These are phyloP conservation scores for Rhinopomastus cyanomelas DNA, from an alignment of 2,113 vertebrate genomes.

Conservation along the genomic window DNA sequence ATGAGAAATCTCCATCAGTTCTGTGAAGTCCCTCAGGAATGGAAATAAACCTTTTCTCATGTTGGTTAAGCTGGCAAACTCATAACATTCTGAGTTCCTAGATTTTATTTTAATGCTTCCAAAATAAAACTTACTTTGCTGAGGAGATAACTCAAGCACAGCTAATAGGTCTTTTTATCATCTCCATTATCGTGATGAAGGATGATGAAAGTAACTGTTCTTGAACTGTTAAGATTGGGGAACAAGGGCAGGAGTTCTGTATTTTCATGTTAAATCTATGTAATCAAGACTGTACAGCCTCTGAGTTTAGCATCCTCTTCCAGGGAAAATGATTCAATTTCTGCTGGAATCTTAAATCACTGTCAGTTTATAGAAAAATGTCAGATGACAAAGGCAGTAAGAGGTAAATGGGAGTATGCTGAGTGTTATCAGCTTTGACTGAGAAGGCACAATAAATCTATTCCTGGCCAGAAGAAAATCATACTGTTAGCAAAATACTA, in stretches of 20 bases:
- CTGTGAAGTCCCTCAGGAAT: background rate
- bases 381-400: background rate
- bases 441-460: background rate
- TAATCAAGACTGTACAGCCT: background rate
- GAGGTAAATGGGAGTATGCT: background rate
- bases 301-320: background rate
- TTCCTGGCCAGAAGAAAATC: conserved; percentile 21
- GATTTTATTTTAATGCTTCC: background rate
- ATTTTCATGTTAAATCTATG: background rate
- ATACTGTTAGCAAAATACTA: background rate
- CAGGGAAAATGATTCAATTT: background rate
- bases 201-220: background rate
- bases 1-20: background rate
- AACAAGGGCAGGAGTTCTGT: background rate
- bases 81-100: background rate
- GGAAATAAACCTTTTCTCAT: background rate
- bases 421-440: conserved; percentile 22
- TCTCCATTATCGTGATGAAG: background rate
- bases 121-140: background rate
- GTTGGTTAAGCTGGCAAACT: background rate
- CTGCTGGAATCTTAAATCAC: conserved; percentile 27
- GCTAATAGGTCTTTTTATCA: background rate
- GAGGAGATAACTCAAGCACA: background rate
- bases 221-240: background rate
- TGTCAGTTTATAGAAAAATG: conserved; percentile 4